Base-by-base conservation (phyloP, 1,140 invertebrate genomes). In the Homalodisca vitripennis region DNA sequence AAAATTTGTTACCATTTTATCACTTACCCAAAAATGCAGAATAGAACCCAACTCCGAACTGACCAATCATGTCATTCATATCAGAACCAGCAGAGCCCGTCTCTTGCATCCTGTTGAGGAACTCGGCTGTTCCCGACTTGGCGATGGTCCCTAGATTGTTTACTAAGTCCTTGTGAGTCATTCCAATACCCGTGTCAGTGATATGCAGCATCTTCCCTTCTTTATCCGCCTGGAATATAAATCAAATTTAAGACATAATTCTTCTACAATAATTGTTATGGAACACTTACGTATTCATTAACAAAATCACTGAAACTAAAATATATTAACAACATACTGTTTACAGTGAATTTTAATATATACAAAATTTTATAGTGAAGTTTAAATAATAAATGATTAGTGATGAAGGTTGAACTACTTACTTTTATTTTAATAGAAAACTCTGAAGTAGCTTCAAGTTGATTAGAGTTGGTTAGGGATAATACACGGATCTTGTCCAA, bases 121-220 rank as follows among this genome's bases (percentile, higher is more conserved):
- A 99, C 79, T 99, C 98, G 3, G 95, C 95, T 0, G 98, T 99
- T 69, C 98, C 98, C 13, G 98, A 99, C 79, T 98, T 99, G 20
- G 98, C 98, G 73, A 99, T 99, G 22, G 98, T 99, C 73, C 98
- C 98, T 47, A 99, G 84, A 82, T 99, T 99, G 71, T 93, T 95
- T 30, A 99, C 87, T 2, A 99, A 82, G 79, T 99, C 98, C 69
- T 89, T 82, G 77, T 94, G 93, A 0, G 97, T 99, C 98, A 99
- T 99, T 72, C 97, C 98, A 74, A 99, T 91, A 77, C 98, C 98
- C 27, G 95, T 93, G 81, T 99, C 98, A 57, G 89, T 97, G 73
- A 99, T 95, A 78, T 96, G 94, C 17, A 99, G 81, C 66, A 96
- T 86, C 73, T 95, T 92, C 72, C 91, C 91, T n/a, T 98, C 97